Evolutionary conservation across 1,140 invertebrate genomes (phyloP), one percentile per base, ranked within the genome.

Genomic region (Zaprionus taronus): DNA sequence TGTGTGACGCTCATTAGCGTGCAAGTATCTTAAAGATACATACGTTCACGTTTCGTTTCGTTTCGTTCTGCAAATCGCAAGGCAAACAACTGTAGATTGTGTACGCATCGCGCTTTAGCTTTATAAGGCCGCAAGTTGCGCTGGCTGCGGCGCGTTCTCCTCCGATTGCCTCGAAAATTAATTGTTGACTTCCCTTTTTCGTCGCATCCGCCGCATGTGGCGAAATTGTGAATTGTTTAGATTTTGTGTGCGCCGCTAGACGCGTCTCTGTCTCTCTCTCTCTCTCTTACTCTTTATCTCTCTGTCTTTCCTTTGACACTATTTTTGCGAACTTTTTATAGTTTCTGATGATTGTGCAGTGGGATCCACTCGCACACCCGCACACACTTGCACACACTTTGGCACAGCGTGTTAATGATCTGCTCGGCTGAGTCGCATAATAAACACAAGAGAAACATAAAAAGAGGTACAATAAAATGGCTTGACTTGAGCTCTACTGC

Each of bases 341-440:
- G 57, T 65, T 79, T 28, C 34, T 38, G 22, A 44, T 36, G 24
- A 56, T 44, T 63, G 31, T 64, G 36, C 61, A 64, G 44, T 53
- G 31, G 15, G 17, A 49, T 15, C 64, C 31, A 71, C 31, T 17
- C 41, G 53, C 57, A 53, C 41, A 41, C 41, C 15, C 28, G 4
- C 44, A 1, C 17, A 47, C 38, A 49, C 70, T 20, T 62, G 22
- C 61, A 47, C 58, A 51, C 61, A 58, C 15, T 41, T 44, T 57
- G 20, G 44, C 34, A 34, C 38, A 47, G 36, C 66, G 72, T 71
- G 81, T 73, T 72, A 79, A 76, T 83, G 80, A 83, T 87, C 66
- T 87, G 80, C 71, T 87, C 83, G 58, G 60, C 47, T 89, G 85
- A 73, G 57, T 64, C 64, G 67, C 77, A 80, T 80, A 84, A 81